Percentiles rank a stretch among this genome's conserved stretches.
Evolutionary conservation across 2,888 invertebrate genomes (phyloP).

Genomic region (Ditylenchus weischeri): DNA sequence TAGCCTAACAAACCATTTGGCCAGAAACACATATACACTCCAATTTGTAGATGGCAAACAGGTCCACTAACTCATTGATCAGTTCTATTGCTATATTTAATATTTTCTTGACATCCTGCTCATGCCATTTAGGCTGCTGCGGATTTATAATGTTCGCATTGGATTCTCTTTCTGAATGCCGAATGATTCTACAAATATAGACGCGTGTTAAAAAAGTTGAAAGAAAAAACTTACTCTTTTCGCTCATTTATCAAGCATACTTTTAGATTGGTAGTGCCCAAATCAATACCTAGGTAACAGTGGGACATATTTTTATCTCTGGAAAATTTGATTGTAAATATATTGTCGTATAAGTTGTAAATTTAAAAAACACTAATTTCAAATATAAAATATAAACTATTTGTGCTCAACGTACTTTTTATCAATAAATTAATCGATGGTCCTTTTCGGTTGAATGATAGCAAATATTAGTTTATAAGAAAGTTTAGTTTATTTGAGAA

Average conservation of each 20-base stretch:
- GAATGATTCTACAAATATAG: conserved; percentile 21
- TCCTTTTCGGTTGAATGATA: too few relatives aligned
- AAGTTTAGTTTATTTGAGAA: too few relatives aligned
- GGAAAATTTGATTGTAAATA: too few relatives aligned
- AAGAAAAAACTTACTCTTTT: conserved; percentile 16
- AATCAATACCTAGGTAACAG: conserved; percentile 28
- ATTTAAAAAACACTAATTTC: too few relatives aligned
- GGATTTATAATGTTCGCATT: conserved; percentile 18
- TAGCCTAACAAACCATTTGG: conserved; percentile 27
- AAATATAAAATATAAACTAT: too few relatives aligned
- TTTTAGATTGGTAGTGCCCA: conserved; percentile 33
- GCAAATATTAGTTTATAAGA: too few relatives aligned
- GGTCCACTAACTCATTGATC: conserved; percentile 9
- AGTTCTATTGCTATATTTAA: conserved; percentile 2
- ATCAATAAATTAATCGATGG: too few relatives aligned
- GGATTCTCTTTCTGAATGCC: conserved; percentile 11
- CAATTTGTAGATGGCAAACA: background rate
- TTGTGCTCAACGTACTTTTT: too few relatives aligned
- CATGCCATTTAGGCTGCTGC: conserved; percentile 9
- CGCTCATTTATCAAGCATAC: conserved; percentile 23
- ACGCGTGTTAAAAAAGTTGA: background rate
- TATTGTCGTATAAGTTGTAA: too few relatives aligned
- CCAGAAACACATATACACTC: conserved; percentile 24
- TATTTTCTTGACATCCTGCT: conserved; percentile 26
- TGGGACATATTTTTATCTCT: too few relatives aligned